These are phyloP conservation scores for Noctua fimbriata DNA, from an alignment of 2,888 invertebrate genomes.

Conservation along the genomic window DNA sequence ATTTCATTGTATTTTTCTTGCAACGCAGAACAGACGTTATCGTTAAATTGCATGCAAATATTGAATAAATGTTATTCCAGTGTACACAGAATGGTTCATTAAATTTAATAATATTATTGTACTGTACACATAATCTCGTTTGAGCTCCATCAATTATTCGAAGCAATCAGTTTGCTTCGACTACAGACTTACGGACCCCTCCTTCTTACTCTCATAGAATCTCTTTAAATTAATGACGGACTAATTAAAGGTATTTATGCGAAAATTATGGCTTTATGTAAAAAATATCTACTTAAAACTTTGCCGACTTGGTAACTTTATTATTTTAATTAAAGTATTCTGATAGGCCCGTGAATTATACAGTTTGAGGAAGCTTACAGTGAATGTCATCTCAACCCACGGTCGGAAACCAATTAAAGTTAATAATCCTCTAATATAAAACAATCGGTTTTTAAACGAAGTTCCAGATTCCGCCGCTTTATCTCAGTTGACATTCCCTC, in stretches of 20 bases:
- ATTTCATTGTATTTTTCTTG: slow-evolving; percentile 15
- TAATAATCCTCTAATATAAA: slow-evolving; percentile 85
- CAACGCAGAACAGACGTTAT: slow-evolving; percentile 24
- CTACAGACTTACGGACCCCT: slow-evolving; percentile 26
- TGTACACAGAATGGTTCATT: slow-evolving; percentile 46
- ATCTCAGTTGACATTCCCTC: slow-evolving; percentile 63
- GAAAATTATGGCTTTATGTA: slow-evolving; percentile 54
- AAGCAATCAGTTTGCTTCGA: slow-evolving; percentile 63
- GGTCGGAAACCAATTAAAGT: slow-evolving; percentile 86
- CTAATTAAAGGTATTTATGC: slow-evolving; percentile 65
- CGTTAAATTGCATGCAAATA: slow-evolving; percentile 40
- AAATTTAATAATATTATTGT: slow-evolving; percentile 57
- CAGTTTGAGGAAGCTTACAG: slow-evolving; percentile 76
- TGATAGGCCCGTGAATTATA: slow-evolving; percentile 69
- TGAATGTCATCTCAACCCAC: slow-evolving; percentile 76
- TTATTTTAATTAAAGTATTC: slow-evolving; percentile 75
- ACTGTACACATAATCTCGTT: slow-evolving; percentile 58
- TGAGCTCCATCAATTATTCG: slow-evolving; percentile 65
- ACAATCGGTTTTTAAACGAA: slow-evolving; percentile 79
- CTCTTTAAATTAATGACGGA: slow-evolving; percentile 61
- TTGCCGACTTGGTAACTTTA: slow-evolving; percentile 55
- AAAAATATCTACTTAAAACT: slow-evolving; percentile 61
- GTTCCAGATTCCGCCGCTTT: slow-evolving; percentile 76
- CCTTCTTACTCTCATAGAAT: slow-evolving; percentile 39
- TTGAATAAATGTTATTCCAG: slow-evolving; percentile 25